phyloP scores from a whole-genome alignment of 2,797 vertebrate genomes.

The Pelobates cultripes region DNA sequence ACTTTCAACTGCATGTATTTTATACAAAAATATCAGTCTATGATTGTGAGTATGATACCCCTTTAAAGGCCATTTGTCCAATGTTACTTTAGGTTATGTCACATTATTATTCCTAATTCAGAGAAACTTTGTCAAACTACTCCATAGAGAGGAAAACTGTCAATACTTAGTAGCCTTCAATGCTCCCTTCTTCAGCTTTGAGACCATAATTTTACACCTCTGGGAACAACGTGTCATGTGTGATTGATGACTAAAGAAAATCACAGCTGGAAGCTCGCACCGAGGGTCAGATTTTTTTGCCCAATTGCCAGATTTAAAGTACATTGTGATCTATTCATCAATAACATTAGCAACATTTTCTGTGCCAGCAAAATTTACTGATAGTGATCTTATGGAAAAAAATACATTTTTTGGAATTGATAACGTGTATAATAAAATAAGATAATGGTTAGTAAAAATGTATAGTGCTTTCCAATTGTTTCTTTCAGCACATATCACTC shows the following conservation, averaged over 20 bases:
- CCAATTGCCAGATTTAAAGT: constrained; percentile 20
- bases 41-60: not conserved
- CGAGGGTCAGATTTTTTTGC: constrained; percentile 10
- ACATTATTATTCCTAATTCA: not conserved
- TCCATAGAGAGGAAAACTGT: constrained; percentile 3
- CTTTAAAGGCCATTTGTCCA: not conserved
- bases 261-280: not conserved
- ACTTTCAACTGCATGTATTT: no score
- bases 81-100: not conserved
- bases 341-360: constrained; percentile 5
- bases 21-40: not conserved
- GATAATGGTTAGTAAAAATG: not conserved
- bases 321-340: constrained; percentile 18
- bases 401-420: not conserved
- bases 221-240: constrained; percentile 17
- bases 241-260: constrained; percentile 34
- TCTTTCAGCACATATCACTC: no score
- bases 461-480: not conserved
- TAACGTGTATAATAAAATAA: not conserved
- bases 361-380: not conserved
- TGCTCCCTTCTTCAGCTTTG: constrained; percentile 3
- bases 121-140: not conserved
- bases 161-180: constrained; percentile 21
- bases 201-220: constrained; percentile 38
- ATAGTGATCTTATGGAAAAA: not conserved